A percentile compares a stretch with the other conserved stretches of the same genome.
Conservation (phyloP, 2,113 vertebrate genomes). For the Numenius arquata region DNA sequence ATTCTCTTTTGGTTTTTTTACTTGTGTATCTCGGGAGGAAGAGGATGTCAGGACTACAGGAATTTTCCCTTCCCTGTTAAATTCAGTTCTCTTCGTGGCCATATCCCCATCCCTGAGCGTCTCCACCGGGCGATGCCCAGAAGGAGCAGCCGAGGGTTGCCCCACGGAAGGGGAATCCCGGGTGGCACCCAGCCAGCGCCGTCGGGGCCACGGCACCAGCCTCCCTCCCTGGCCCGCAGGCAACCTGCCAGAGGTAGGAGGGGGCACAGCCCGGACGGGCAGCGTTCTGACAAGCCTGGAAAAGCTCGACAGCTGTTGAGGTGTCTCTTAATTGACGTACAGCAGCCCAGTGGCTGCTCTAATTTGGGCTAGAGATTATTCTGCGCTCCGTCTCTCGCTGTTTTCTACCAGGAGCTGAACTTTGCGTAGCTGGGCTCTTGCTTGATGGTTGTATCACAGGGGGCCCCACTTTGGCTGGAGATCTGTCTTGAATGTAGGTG, state of each 20-base stretch:
- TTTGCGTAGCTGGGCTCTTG: neutral
- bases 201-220: neutral
- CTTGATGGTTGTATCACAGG: accelerated
- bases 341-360: neutral
- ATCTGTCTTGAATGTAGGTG: neutral
- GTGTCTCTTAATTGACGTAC: neutral
- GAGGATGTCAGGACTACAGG: neutral
- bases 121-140: neutral
- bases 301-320: neutral
- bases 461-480: neutral
- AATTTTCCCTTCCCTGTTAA: neutral
- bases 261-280: neutral
- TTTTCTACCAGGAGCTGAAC: neutral
- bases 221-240: neutral
- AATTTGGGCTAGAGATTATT: neutral
- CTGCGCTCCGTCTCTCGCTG: accelerated
- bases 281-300: neutral
- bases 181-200: neutral
- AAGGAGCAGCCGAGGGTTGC: neutral
- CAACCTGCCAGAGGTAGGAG: neutral
- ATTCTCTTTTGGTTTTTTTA: neutral
- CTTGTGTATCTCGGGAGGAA: neutral
- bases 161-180: neutral
- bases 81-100: accelerated
- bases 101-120: neutral